Base-by-base conservation (phyloP, 2,797 vertebrate species). In the Lithobates sylvaticus region DNA sequence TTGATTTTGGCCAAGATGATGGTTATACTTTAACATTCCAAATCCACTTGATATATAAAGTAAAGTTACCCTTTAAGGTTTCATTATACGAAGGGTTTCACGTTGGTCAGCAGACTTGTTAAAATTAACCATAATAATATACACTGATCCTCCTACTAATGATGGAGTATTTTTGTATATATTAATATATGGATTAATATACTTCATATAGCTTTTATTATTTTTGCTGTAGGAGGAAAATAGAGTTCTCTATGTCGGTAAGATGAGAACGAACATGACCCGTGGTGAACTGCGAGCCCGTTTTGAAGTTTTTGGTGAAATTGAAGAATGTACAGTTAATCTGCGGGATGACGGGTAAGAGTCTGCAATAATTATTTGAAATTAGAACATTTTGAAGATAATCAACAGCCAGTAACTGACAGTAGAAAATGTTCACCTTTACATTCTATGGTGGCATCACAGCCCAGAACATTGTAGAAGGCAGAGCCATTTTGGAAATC, bases 291-390 rank as follows among this genome's bases (percentile, higher is more conserved):
- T 99, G 94, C 97, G 96, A 94, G 94, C 95, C 88, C 97, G 97
- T 90, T 99, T 99, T 96, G 96, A 98, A 96, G 96, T 98, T 94
- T 99, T 99, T 90, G 98, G 98, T 92, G 97, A 99, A 96, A 98
- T 99, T 91, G 98, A 99, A 94, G 98, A 99, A 94, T 99, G 98
- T 91, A 95, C 96, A 86, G 96, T 99, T 94, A 98, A 98, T 95
- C 94, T 98, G 91, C 96, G 89, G 93, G 96, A 98, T 92, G 96
- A 99, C 93, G 98, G 98, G 98, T 99, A 95, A 97, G 96, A 89
- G 90, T 86, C 90, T 91, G 72, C 68, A 88, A 90, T 88, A 92
- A 91, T 91, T 58, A 8, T 8, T 61, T 61, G 23, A 23, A 21
- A 61, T 61, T 0, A 23, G 54, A 7, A 23, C 54, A 61, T 61